phyloP scores from a whole-genome alignment of 53 echinoderm and acorn worm species.

The Echinometra lucunter region DNA sequence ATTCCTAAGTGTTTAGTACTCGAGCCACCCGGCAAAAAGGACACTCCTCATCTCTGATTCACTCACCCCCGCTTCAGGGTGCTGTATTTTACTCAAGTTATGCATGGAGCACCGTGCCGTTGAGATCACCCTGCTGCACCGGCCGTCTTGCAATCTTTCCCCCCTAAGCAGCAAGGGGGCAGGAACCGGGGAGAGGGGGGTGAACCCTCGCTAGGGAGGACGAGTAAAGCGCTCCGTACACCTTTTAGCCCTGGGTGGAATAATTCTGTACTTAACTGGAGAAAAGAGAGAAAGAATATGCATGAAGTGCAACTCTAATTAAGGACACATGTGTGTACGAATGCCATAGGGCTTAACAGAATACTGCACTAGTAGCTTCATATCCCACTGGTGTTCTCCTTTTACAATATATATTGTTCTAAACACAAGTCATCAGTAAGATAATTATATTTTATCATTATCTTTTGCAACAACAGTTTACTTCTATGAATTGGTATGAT shows the following conservation, averaged over 20 bases:
- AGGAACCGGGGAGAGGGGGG: background rate
- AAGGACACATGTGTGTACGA: slow-evolving; percentile 34
- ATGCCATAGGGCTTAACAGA: background rate
- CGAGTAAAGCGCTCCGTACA: background rate
- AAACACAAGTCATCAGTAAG: no score
- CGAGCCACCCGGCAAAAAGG: background rate
- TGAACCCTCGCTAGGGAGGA: background rate
- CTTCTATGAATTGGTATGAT: no score
- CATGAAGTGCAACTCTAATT: slow-evolving; percentile 31
- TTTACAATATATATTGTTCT: background rate
- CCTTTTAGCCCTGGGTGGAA: slow-evolving; percentile 34
- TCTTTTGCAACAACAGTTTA: no score
- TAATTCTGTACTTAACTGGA: background rate
- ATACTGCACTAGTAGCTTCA: background rate
- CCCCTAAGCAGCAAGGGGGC: background rate
- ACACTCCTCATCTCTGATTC: background rate
- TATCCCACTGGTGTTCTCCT: background rate
- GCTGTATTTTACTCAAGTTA: background rate
- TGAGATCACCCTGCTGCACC: background rate
- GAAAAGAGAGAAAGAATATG: slow-evolving; percentile 19
- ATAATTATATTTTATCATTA: no score
- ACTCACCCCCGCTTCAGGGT: background rate
- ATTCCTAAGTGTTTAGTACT: background rate
- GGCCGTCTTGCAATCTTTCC: background rate
- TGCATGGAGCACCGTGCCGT: background rate